These are phyloP conservation scores for Hesperia comma DNA, from an alignment of 2,888 invertebrate genomes.

Conservation along the genomic window DNA sequence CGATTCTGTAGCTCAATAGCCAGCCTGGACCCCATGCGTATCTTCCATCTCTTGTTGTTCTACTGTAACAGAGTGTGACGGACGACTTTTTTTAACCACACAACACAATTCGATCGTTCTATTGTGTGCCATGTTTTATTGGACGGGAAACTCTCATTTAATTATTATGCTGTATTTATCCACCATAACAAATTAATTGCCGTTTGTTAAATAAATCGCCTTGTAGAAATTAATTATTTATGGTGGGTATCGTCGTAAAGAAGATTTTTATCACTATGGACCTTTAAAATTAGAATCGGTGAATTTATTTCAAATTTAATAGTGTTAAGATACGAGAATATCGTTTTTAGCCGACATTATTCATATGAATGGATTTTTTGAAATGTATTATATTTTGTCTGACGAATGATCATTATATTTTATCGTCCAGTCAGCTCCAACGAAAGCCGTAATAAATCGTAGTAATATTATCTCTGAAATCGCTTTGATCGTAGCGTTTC, in stretches of 20 bases:
- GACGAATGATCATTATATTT: too few species aligned
- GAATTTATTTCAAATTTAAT: conserved; percentile 1
- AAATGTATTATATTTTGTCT: too few species aligned
- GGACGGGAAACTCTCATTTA: conserved; percentile 26
- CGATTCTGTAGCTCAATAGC: conserved; percentile 37
- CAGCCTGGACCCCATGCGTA: conserved; percentile 30
- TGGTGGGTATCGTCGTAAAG: conserved; percentile 3
- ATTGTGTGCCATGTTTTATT: conserved; percentile 33
- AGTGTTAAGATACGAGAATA: neutral
- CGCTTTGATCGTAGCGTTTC: too few species aligned
- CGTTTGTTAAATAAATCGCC: conserved; percentile 21
- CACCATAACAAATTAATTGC: conserved; percentile 28
- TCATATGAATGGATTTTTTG: too few species aligned
- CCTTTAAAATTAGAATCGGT: conserved; percentile 9
- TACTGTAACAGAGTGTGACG: conserved; percentile 26
- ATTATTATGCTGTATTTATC: conserved; percentile 32
- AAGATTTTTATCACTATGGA: conserved; percentile 14
- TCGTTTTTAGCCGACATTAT: too few species aligned
- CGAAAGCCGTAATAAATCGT: too few species aligned
- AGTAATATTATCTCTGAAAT: too few species aligned
- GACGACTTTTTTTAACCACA: conserved; percentile 13
- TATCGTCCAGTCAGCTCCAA: too few species aligned
- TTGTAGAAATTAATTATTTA: conserved; percentile 6
- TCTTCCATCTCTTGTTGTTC: conserved; percentile 26
- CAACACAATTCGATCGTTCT: conserved; percentile 25